These are phyloP conservation scores for Clupea harengus DNA, from an alignment of 2,113 vertebrate species.

Conservation along the genomic window DNA sequence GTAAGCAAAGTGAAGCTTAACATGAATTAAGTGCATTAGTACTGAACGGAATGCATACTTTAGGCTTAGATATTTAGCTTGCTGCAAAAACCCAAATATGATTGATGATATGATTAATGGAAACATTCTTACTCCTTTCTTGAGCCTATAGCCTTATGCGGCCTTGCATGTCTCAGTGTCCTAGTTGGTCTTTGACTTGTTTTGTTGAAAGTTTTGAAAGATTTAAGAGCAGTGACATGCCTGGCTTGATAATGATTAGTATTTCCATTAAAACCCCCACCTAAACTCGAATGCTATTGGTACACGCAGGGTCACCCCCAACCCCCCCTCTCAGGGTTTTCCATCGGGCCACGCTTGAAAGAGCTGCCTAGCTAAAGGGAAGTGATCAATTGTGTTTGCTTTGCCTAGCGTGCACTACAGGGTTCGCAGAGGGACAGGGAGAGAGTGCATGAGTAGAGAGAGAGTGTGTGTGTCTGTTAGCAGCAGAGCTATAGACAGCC, in stretches of 20 bases:
- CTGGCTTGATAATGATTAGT: not conserved
- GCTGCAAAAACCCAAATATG: not conserved
- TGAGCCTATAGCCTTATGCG: not conserved
- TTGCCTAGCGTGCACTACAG: slow-evolving; percentile 43
- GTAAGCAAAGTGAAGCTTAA: not conserved
- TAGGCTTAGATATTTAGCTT: not conserved
- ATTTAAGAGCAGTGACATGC: not conserved
- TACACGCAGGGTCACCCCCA: not conserved
- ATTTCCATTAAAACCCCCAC: not conserved
- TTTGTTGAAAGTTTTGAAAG: not conserved
- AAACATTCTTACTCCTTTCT: not conserved
- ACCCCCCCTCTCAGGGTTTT: slow-evolving; percentile 13
- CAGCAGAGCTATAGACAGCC: not conserved
- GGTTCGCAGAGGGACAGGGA: not conserved
- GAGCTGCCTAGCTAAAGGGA: slow-evolving; percentile 25
- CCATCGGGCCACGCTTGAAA: slow-evolving; percentile 39
- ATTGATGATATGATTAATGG: not conserved
- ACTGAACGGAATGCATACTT: not conserved
- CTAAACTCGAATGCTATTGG: not conserved
- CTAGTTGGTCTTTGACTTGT: not conserved
- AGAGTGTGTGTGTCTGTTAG: not conserved
- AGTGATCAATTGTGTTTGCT: slow-evolving; percentile 55
- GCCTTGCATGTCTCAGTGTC: too few relatives aligned
- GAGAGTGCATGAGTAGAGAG: slow-evolving; percentile 7
- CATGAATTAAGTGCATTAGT: not conserved